Evolutionary conservation across 1,140 invertebrate species (phyloP).

Genomic region (Planococcus citri): DNA sequence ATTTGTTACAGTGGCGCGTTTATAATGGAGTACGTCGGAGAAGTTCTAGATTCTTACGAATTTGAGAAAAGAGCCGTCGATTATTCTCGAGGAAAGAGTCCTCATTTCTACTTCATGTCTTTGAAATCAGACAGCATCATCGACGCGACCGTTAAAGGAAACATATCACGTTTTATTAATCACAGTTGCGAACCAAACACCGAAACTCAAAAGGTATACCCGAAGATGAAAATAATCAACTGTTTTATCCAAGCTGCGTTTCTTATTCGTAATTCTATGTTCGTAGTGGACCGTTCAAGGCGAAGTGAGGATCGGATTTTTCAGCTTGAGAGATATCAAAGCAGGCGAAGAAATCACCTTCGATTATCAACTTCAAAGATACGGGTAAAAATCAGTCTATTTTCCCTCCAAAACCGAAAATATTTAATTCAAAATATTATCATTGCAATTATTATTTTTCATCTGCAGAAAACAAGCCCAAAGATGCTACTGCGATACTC

Average conservation of each 20-base stretch:
- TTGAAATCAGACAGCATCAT: conserved; percentile 88
- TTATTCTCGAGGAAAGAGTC: conserved; percentile 80
- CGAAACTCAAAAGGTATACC: conserved; percentile 86
- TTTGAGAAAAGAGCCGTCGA: conserved; percentile 74
- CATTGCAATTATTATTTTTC: not conserved
- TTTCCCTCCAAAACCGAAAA: not conserved
- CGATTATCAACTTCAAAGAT: conserved; percentile 95
- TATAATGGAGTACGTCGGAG: conserved; percentile 96
- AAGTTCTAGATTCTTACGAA: conserved; percentile 81
- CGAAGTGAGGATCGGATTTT: conserved; percentile 91
- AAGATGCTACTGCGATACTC: conserved; percentile 79
- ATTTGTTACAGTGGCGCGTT: conserved; percentile 66
- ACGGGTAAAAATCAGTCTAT: conserved; percentile 52
- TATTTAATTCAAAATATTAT: not conserved
- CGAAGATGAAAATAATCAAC: too few relatives aligned
- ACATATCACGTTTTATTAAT: conserved; percentile 94
- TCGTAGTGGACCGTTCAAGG: conserved; percentile 91
- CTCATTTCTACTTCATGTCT: conserved; percentile 98
- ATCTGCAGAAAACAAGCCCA: conserved; percentile 72
- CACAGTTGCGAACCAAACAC: conserved; percentile 97
- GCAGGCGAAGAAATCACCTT: conserved; percentile 93
- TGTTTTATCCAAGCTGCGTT: too few relatives aligned
- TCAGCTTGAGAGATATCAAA: conserved; percentile 66
- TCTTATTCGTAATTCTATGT: not conserved
- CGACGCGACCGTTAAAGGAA: conserved; percentile 86